Evolutionary conservation across 1,140 invertebrate species (phyloP).

Genomic region (Calliphora vicina): DNA sequence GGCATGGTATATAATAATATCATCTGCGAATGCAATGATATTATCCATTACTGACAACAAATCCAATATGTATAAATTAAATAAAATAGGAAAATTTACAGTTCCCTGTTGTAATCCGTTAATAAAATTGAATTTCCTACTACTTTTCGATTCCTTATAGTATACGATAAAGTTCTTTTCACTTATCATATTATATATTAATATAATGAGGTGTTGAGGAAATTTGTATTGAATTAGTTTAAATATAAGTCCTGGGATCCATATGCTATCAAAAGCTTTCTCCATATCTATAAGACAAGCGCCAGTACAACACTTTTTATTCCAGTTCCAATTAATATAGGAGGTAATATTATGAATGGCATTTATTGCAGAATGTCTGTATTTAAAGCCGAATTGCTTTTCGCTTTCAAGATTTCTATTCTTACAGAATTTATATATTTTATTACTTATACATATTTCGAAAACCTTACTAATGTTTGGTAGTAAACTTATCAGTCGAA

Average conservation of each 20-base stretch:
- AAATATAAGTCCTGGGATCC: background rate
- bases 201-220: background rate
- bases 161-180: background rate
- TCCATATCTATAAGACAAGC: slow-evolving; percentile 6
- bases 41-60: background rate
- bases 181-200: slow-evolving; percentile 24
- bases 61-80: slow-evolving; percentile 29
- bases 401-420: background rate
- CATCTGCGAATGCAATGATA: slow-evolving; percentile 26
- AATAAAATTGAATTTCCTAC: background rate
- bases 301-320: slow-evolving; percentile 9
- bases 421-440: background rate
- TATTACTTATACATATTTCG: slow-evolving; percentile 10
- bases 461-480: slow-evolving; percentile 28
- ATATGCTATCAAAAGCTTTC: slow-evolving; percentile 20
- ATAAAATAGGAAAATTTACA: slow-evolving; percentile 19
- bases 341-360: slow-evolving; percentile 1
- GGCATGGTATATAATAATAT: background rate
- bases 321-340: slow-evolving; percentile 6
- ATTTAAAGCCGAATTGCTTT: slow-evolving; percentile 13
- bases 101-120: slow-evolving; percentile 31
- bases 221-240: slow-evolving; percentile 18
- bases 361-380: background rate
- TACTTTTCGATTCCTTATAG: background rate
- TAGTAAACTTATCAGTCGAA: slow-evolving; percentile 1